phyloP scores from a whole-genome alignment of 2,797 vertebrate genomes.

The Sebastes diaconus region DNA sequence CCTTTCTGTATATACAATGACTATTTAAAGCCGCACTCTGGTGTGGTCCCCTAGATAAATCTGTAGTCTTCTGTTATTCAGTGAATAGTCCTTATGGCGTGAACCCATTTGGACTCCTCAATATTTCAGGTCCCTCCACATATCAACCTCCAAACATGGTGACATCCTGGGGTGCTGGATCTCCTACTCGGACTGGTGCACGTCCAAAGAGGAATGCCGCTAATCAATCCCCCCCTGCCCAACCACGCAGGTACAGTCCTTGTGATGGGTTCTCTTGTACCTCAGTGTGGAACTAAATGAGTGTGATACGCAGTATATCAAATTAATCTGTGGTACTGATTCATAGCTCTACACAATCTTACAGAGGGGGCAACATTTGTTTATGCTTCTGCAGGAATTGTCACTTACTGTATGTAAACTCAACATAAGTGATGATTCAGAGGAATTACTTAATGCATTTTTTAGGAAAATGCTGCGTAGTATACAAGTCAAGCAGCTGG shows the following conservation, averaged over 20 bases:
- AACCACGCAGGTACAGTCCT: conserved; percentile 71
- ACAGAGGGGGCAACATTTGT: neutral
- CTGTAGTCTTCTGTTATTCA: neutral
- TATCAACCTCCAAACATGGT: conserved; percentile 69
- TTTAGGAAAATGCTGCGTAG: neutral
- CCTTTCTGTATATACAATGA: neutral
- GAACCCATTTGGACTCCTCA: neutral
- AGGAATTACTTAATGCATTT: neutral
- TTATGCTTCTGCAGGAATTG: neutral
- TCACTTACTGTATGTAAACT: neutral
- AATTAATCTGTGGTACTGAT: neutral
- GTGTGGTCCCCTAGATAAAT: too few species aligned
- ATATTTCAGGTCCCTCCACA: conserved; percentile 37
- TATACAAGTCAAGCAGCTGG: neutral
- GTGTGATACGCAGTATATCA: neutral
- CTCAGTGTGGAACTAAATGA: neutral
- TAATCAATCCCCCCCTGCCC: conserved; percentile 21
- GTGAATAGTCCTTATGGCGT: accelerated
- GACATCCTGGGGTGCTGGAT: conserved; percentile 66
- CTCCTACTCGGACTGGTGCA: neutral
- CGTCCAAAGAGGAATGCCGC: neutral
- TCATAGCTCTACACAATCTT: neutral
- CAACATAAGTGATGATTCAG: neutral
- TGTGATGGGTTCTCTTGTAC: neutral
- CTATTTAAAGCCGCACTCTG: neutral